Evolutionary conservation across 2,113 vertebrate genomes (phyloP), one percentile per base, ranked within the genome.

Genomic region (Phocoena sinus): DNA sequence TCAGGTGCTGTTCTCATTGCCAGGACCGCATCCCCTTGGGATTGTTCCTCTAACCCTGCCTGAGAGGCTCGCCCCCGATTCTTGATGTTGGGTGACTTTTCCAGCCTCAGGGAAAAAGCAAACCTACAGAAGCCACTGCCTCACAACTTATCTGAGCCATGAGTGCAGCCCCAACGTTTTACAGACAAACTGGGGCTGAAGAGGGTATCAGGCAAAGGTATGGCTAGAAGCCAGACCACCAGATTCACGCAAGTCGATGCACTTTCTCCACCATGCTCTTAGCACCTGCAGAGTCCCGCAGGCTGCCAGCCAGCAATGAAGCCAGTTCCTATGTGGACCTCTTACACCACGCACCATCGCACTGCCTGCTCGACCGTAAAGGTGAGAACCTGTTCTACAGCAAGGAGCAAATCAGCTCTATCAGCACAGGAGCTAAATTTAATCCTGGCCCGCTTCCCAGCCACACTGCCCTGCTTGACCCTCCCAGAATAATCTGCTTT

Each of bases 61-160:
- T 33, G n/a, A 25, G 25, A 94, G 44, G 44, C n/a, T 38, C 1
- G 0, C 21, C 50, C 50, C 68, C 12, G 26, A 65, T 41, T 44
- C 67, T 62, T 56, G n/a, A 68, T 3, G 2, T 17, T 38, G 47
- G 28, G 56, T n/a, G 60, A 58, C 70, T 79, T 41, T 74, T 36
- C 70, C 41, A 81, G 95, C 33, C 71, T 70, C 33, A 76, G 9
- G 31, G 62, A 71, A 67, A 60, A 87, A 82, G 15, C 53, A 82
- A 65, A 71, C n/a, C 56, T n/a, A 41, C 1, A 3, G 67, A 41
- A 79, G 67, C 17, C 36, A 36, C 15, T 31, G n/a, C 58, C 41
- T 85, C 50, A 67, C 41, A n/a, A 41, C 26, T 33, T 31, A 38
- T 14, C 62, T 23, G 31, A 74, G 68, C 15, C 50, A 26, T 2